A percentile compares a stretch with the other conserved stretches of the same genome.
phyloP scores from a whole-genome alignment of 2,888 invertebrate genomes.

The Salticus scenicus region DNA sequence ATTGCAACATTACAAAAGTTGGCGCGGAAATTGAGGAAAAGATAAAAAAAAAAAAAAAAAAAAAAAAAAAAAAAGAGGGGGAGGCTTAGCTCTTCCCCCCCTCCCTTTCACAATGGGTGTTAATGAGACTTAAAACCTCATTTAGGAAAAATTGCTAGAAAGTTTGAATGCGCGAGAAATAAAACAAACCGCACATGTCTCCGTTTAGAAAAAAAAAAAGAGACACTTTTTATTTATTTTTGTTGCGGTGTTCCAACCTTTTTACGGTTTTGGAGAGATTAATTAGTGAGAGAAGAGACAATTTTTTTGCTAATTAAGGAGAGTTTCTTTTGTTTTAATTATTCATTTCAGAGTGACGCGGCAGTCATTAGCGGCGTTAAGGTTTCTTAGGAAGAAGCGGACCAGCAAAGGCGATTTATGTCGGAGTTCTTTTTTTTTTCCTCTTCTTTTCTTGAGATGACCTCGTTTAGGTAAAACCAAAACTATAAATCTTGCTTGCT shows the following conservation, averaged over 20 bases:
- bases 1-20: slow-evolving; percentile 46
- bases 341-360: slow-evolving; percentile 59
- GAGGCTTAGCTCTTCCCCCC: background rate
- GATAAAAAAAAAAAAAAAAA: slow-evolving; percentile 17
- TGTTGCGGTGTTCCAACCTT: slow-evolving; percentile 33
- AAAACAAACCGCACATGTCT: slow-evolving; percentile 62
- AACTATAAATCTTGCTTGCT: slow-evolving; percentile 5
- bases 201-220: background rate
- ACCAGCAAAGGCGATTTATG: no score
- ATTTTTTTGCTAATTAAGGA: slow-evolving; percentile 12
- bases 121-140: slow-evolving; percentile 66
- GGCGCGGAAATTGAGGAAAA: slow-evolving; percentile 28
- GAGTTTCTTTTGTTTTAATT: slow-evolving; percentile 62
- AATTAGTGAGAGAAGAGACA: slow-evolving; percentile 26
- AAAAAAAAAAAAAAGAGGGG: slow-evolving; percentile 17
- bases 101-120: slow-evolving; percentile 63
- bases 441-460: background rate
- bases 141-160: slow-evolving; percentile 57
- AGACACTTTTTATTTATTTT: slow-evolving; percentile 35
- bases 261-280: slow-evolving; percentile 44
- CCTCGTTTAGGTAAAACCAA: background rate
- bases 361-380: slow-evolving; percentile 49
- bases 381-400: background rate
- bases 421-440: background rate
- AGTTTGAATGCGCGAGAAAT: slow-evolving; percentile 29